Evolutionary conservation across 37 sponge, comb jelly and placozoan species (phyloP).

Genomic region (Hormiphora californensis): DNA sequence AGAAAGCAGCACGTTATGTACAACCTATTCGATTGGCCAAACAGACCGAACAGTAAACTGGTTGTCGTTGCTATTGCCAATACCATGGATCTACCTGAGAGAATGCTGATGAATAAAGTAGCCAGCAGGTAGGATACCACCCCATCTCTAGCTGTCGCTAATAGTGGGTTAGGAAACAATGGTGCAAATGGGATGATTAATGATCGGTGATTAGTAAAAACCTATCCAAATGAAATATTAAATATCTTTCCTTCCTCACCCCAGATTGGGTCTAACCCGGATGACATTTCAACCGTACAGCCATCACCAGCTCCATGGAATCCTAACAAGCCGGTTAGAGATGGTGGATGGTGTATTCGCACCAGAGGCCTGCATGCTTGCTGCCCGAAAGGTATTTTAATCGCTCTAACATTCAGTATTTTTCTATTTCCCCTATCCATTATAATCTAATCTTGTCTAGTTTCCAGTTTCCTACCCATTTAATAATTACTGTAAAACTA

Average conservation of each 20-base stretch:
- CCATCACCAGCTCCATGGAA: slow-evolving; percentile 80
- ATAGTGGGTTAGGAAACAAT: neutral
- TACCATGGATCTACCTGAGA: slow-evolving; percentile 98
- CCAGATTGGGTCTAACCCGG: slow-evolving; percentile 75
- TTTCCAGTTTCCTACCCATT: too few species aligned
- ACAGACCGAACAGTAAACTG: slow-evolving; percentile 61
- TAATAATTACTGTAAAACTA: neutral
- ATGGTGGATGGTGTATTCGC: slow-evolving; percentile 75
- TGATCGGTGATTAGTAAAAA: neutral
- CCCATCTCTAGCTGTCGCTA: neutral
- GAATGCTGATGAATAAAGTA: slow-evolving; percentile 75
- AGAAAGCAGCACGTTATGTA: slow-evolving; percentile 90
- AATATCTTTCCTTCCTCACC: neutral
- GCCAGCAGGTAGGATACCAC: slow-evolving; percentile 73
- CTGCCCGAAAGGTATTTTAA: slow-evolving; percentile 87
- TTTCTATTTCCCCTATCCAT: too few species aligned
- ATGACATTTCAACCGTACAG: slow-evolving; percentile 91
- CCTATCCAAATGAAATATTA: neutral
- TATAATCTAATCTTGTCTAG: too few species aligned
- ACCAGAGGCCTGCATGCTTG: slow-evolving; percentile 79
- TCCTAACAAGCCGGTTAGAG: slow-evolving; percentile 69
- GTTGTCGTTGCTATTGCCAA: slow-evolving; percentile 92
- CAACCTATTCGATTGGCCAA: slow-evolving; percentile 95
- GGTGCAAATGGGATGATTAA: neutral
- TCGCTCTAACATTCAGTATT: too few species aligned